Evolutionary conservation across 2,797 vertebrate genomes (phyloP).

Genomic region (Okamejei kenojei): DNA sequence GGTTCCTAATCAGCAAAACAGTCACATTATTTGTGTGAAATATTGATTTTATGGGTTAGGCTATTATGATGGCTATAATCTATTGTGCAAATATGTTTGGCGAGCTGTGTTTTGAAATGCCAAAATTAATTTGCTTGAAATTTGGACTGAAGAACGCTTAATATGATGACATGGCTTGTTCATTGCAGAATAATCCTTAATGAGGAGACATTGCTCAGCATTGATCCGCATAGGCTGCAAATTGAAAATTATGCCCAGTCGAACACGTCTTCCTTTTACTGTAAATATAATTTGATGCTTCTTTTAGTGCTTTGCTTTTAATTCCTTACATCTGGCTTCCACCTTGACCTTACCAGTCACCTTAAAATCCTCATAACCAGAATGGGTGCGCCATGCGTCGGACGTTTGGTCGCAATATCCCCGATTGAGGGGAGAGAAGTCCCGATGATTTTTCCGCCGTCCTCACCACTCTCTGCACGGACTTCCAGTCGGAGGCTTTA

Average conservation of each 20-base stretch:
- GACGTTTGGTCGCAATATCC: too few species aligned
- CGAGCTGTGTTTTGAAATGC: slow-evolving; percentile 25
- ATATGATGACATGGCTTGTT: slow-evolving; percentile 30
- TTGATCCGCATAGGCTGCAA: background rate
- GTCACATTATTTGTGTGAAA: slow-evolving; percentile 22
- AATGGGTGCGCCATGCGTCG: too few species aligned
- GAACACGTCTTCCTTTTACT: background rate
- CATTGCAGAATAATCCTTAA: slow-evolving; percentile 7
- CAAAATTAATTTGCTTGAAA: slow-evolving; percentile 37
- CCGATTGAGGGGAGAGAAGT: too few species aligned
- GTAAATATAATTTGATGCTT: background rate
- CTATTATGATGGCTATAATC: slow-evolving; percentile 17
- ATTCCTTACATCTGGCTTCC: background rate
- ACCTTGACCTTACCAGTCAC: too few species aligned
- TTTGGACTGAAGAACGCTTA: slow-evolving; percentile 32
- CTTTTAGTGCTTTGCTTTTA: background rate
- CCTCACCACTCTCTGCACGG: too few species aligned
- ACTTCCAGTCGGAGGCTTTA: too few species aligned
- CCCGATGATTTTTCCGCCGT: too few species aligned
- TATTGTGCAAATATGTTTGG: slow-evolving; percentile 36
- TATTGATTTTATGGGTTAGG: slow-evolving; percentile 33
- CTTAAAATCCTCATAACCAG: too few species aligned
- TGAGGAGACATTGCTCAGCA: background rate
- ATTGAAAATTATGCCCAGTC: slow-evolving; percentile 7
- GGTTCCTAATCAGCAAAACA: slow-evolving; percentile 32